Evolutionary conservation across 2,797 vertebrate genomes (phyloP), one percentile per base, ranked within the genome.

Genomic region (Brachyalestes nurse): DNA sequence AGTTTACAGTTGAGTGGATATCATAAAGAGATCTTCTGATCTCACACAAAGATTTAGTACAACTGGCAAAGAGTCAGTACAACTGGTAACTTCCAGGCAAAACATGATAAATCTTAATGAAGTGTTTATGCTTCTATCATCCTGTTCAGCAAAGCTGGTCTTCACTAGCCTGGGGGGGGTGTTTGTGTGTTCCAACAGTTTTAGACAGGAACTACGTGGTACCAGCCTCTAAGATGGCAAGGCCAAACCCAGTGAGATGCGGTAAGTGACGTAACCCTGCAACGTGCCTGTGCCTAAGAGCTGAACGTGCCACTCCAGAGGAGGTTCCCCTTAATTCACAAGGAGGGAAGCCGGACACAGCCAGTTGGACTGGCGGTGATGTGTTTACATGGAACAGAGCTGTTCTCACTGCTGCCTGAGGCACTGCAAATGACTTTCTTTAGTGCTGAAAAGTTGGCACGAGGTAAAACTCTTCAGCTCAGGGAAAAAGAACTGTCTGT

Each of bases 311-410:
- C 47, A 23, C 57, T 28, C 47, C 67, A n/a, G 42, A 3, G 13
- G 51, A 23, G 40, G 49, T 73, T 19, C 61, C 45, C 51, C 19
- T 73, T 74, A 60, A 77, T 84, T 62, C 57, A 62, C 49, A 34
- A 80, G 49, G 28, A n/a, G 53, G 40, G 51, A 77, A 42, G 67
- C 51, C 23, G 57, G 51, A 73, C 70, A 57, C 51, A 34, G 34
- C 25, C 47, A 61, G 28, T 57, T 76, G 23, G 5, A n/a, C 8
- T 55, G 74, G 74, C 72, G 65, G 58, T 78, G 64, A 75, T 81
- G 70, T 81, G 81, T 78, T 83, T 83, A 75, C 76, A 61, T 57
- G 72, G 53, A 75, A 57, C 38, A 47, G 69, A 75, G 57, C 23
- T 65, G 57, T 58, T 71, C 49, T 58, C 58, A 64, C 23, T 40